Conservation (phyloP, 2,888 invertebrate species). For the Coenonympha glycerion region DNA sequence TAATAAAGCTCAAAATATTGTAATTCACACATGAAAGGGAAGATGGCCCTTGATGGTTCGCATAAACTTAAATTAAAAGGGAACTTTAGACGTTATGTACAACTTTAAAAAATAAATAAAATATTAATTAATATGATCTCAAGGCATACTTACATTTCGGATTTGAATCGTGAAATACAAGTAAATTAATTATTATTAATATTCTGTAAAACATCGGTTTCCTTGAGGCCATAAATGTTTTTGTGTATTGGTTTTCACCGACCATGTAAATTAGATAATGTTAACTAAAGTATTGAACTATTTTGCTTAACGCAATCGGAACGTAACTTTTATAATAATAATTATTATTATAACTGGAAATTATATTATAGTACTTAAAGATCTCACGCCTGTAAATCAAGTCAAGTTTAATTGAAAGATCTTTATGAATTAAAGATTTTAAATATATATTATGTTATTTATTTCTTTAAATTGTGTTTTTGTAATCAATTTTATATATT, state of each 20-base stretch:
- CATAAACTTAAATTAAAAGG: no score
- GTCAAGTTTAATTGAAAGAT: background rate
- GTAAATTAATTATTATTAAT: constrained; percentile 9
- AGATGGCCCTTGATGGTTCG: no score
- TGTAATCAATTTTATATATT: no score
- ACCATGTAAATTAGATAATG: constrained; percentile 8
- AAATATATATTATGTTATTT: background rate
- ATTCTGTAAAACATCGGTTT: constrained; percentile 18
- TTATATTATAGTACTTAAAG: background rate
- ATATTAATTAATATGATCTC: no score
- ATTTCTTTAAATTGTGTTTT: background rate
- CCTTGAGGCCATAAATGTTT: constrained; percentile 25
- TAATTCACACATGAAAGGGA: no score
- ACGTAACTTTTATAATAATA: constrained; percentile 4
- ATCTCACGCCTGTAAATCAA: background rate
- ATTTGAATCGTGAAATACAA: constrained; percentile 8
- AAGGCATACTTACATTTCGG: background rate
- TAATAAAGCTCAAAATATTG: no score
- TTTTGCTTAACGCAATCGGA: constrained; percentile 2
- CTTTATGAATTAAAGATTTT: constrained; percentile 2
- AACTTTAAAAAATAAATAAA: no score
- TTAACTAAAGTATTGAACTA: constrained; percentile 4
- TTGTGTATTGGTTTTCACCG: constrained; percentile 5
- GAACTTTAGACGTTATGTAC: no score
- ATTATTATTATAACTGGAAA: background rate